These are phyloP conservation scores for Calycopis cecrops DNA, from an alignment of 1,140 invertebrate species.

Conservation along the genomic window DNA sequence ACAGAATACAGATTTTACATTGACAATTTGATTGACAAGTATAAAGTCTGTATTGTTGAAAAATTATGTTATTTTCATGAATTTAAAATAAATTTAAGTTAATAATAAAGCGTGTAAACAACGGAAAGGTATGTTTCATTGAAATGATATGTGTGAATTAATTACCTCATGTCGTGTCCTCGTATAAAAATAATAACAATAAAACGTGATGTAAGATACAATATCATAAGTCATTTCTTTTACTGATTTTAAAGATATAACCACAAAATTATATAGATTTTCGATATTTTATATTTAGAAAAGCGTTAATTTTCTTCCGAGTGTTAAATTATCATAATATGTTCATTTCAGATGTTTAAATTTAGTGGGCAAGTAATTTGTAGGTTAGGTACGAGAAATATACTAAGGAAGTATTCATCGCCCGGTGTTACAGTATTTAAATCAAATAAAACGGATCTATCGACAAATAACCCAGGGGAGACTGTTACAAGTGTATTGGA, in stretches of 20 bases:
- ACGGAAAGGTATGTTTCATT: slow-evolving; percentile 1
- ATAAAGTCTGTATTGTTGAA: background rate
- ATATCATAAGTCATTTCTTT: background rate
- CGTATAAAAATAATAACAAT: background rate
- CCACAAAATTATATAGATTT: background rate
- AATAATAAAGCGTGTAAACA: background rate
- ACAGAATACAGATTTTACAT: too few relatives aligned
- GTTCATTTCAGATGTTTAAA: slow-evolving; percentile 63
- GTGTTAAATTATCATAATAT: background rate
- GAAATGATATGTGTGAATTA: background rate
- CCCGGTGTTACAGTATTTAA: slow-evolving; percentile 51
- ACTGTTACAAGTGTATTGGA: slow-evolving; percentile 18
- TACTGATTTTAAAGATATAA: background rate
- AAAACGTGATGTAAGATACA: slow-evolving; percentile 3
- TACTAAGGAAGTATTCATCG: slow-evolving; percentile 50
- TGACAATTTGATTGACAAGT: too few relatives aligned
- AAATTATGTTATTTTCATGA: slow-evolving; percentile 4
- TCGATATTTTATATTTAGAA: background rate
- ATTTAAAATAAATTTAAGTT: background rate
- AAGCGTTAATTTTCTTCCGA: background rate
- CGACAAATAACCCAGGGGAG: slow-evolving; percentile 38
- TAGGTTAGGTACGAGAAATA: slow-evolving; percentile 65
- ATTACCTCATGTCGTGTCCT: background rate
- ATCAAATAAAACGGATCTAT: slow-evolving; percentile 42
- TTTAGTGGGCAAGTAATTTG: slow-evolving; percentile 60